These are phyloP conservation scores for Oikopleura albicans DNA, from an alignment of 23 tunicate genomes.

Conservation along the genomic window DNA sequence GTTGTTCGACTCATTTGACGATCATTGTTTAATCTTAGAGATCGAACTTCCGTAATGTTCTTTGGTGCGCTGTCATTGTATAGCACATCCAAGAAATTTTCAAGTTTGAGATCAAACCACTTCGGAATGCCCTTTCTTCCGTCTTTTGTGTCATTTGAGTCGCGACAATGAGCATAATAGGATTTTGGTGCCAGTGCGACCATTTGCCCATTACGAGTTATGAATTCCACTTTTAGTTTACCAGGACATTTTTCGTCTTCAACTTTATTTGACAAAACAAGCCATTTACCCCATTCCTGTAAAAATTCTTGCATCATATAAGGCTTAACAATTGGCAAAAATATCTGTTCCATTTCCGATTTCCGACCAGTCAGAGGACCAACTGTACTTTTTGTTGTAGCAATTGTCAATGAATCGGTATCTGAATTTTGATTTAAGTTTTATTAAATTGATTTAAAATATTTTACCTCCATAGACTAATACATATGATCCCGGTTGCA, in stretches of 20 bases:
- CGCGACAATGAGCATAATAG: too few relatives aligned
- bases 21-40: not conserved
- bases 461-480: not conserved
- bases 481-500: not conserved
- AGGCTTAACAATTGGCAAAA: not conserved
- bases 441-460: too few relatives aligned
- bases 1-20: not conserved
- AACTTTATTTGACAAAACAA: not conserved
- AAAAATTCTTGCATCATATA: not conserved
- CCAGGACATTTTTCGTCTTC: too few relatives aligned
- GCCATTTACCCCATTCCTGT: not conserved
- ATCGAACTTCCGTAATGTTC: not conserved
- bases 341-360: not conserved
- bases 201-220: too few relatives aligned
- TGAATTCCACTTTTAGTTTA: not conserved
- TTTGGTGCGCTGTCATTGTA: not conserved
- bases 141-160: not conserved
- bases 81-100: not conserved
- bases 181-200: too few relatives aligned
- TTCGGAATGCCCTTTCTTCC: not conserved
- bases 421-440: too few relatives aligned
- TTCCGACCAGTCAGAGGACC: not conserved
- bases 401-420: too few relatives aligned
- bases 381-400: too few relatives aligned
- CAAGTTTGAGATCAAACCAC: not conserved